phyloP scores from a whole-genome alignment of 2,888 invertebrate genomes.

The Ormyrus labotus region DNA sequence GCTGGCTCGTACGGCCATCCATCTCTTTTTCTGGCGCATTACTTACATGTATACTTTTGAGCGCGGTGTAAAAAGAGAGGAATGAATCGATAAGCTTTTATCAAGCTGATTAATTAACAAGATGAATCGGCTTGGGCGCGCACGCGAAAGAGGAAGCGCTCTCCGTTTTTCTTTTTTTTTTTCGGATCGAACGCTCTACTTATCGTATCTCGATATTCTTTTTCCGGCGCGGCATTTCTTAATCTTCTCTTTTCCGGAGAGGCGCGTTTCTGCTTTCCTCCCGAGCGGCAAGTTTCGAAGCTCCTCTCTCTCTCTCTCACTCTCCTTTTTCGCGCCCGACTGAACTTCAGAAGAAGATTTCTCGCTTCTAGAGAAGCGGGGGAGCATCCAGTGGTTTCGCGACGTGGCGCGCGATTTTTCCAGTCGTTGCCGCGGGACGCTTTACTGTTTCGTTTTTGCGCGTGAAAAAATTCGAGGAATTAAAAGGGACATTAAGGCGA shows the following conservation, averaged over 20 bases:
- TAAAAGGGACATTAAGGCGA: too few relatives aligned
- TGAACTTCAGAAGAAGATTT: neutral
- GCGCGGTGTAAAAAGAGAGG: neutral
- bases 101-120: conserved; percentile 50
- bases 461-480: too few relatives aligned
- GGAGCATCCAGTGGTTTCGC: too few relatives aligned
- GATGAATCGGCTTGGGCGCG: conserved; percentile 23
- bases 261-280: neutral
- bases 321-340: neutral
- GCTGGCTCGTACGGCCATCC: neutral
- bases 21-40: neutral
- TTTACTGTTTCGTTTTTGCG: too few relatives aligned
- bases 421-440: too few relatives aligned
- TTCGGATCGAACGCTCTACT: too few relatives aligned
- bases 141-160: neutral
- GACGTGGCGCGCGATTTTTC: too few relatives aligned
- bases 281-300: neutral
- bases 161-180: neutral
- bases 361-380: too few relatives aligned
- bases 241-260: neutral
- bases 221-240: too few relatives aligned
- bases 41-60: neutral
- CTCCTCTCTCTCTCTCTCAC: neutral
- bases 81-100: conserved; percentile 41
- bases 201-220: too few relatives aligned